phyloP scores from a whole-genome alignment of 2,888 invertebrate genomes.

The Pyralis farinalis region DNA sequence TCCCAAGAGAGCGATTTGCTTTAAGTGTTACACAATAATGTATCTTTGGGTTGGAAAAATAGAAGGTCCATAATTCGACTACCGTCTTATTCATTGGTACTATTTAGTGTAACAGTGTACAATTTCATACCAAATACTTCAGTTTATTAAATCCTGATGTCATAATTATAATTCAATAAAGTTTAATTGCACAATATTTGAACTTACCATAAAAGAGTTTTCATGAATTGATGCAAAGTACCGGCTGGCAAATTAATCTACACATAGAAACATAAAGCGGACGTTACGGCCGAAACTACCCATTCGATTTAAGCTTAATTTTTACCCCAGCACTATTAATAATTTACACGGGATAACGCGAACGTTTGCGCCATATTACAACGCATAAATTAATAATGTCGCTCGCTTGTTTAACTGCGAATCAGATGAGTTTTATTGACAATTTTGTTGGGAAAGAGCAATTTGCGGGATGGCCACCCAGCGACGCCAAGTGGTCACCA shows the following conservation, averaged over 20 bases:
- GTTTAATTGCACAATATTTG: background rate
- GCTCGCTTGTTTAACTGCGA: slow-evolving; percentile 80
- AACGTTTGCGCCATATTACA: slow-evolving; percentile 79
- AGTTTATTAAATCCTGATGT: background rate
- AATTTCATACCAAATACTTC: too few relatives aligned
- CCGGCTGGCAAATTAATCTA: slow-evolving; percentile 68
- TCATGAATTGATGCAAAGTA: slow-evolving; percentile 50
- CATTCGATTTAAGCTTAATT: slow-evolving; percentile 80
- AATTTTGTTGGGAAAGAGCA: slow-evolving; percentile 79
- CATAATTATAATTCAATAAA: slow-evolving; percentile 5
- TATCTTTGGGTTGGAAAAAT: slow-evolving; percentile 21
- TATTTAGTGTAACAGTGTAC: too few relatives aligned
- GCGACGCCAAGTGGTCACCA: slow-evolving; percentile 74
- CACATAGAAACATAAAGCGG: slow-evolving; percentile 71
- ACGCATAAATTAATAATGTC: slow-evolving; percentile 80
- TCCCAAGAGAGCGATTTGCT: slow-evolving; percentile 37
- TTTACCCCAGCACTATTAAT: slow-evolving; percentile 80
- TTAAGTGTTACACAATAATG: slow-evolving; percentile 33
- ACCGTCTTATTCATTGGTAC: too few relatives aligned
- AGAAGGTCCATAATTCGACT: too few relatives aligned
- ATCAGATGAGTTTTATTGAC: slow-evolving; percentile 81
- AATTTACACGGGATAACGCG: slow-evolving; percentile 77
- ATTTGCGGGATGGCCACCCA: slow-evolving; percentile 76
- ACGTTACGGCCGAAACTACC: slow-evolving; percentile 74
- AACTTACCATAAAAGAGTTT: slow-evolving; percentile 36